These are phyloP conservation scores for Drosophila navojoa DNA, from an alignment of 1,140 invertebrate genomes.

Conservation along the genomic window DNA sequence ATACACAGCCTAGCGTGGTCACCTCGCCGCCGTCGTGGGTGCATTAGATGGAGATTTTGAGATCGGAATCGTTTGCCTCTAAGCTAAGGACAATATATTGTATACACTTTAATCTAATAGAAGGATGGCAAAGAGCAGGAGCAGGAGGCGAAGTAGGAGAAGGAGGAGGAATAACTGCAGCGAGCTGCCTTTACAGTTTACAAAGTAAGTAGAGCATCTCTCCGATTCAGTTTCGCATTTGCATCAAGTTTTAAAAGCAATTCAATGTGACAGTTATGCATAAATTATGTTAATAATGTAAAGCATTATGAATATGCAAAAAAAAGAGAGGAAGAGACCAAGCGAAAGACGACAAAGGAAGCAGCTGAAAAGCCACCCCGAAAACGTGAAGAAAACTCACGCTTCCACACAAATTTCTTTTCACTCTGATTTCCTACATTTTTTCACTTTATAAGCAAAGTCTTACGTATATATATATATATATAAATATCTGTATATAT, in stretches of 20 bases:
- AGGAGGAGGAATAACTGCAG: slow-evolving; percentile 38
- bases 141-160: neutral
- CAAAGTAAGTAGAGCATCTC: slow-evolving; percentile 62
- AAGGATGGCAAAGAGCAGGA: slow-evolving; percentile 4
- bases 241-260: slow-evolving; percentile 68
- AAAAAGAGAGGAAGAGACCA: slow-evolving; percentile 12
- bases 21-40: slow-evolving; percentile 88
- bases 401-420: slow-evolving; percentile 9
- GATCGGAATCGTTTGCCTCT: slow-evolving; percentile 43
- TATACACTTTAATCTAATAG: slow-evolving; percentile 56
- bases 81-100: slow-evolving; percentile 73
- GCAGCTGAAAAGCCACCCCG: neutral
- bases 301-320: slow-evolving; percentile 83
- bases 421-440: slow-evolving; percentile 13
- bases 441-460: slow-evolving; percentile 39
- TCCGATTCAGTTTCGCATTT: slow-evolving; percentile 65
- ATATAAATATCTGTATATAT: neutral
- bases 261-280: slow-evolving; percentile 78
- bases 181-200: slow-evolving; percentile 71
- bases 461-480: slow-evolving; percentile 5
- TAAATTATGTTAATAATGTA: slow-evolving; percentile 83
- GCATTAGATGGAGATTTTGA: slow-evolving; percentile 84
- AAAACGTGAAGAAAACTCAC: neutral
- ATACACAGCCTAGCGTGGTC: slow-evolving; percentile 84
- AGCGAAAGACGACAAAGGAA: neutral